These are phyloP conservation scores for Mesembrinibis cayennensis DNA, from an alignment of 2,113 vertebrate genomes.

Conservation along the genomic window DNA sequence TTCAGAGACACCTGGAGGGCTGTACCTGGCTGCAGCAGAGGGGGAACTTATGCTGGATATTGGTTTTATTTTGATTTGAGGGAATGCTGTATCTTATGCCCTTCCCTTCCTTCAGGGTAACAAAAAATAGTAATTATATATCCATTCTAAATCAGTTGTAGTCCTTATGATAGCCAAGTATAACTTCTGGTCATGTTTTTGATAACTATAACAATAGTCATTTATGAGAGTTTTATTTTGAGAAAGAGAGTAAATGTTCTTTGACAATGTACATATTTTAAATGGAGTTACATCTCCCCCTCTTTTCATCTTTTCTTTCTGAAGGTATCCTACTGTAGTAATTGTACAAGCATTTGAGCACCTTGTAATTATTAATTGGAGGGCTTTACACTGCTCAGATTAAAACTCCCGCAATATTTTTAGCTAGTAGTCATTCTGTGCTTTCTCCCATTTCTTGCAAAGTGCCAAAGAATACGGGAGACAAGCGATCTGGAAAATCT, in stretches of 20 bases:
- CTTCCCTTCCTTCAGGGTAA: background rate
- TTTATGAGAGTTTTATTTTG: background rate
- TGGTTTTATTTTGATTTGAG: background rate
- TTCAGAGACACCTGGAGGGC: background rate
- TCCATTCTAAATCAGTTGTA: background rate
- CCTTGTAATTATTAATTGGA: background rate
- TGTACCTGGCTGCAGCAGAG: background rate
- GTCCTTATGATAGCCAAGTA: background rate
- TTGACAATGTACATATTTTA: background rate
- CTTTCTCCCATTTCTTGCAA: conserved; percentile 19
- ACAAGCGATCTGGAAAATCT: conserved; percentile 84
- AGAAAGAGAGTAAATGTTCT: background rate
- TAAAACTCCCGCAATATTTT: background rate
- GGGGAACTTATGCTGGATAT: background rate
- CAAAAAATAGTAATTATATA: background rate
- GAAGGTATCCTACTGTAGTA: background rate
- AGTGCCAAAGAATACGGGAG: conserved; percentile 93
- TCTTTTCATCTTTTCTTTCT: background rate
- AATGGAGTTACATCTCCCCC: background rate
- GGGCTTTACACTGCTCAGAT: background rate
- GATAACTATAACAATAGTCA: background rate
- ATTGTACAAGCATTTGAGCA: background rate
- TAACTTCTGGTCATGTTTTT: background rate
- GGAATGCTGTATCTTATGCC: background rate
- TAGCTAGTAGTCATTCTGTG: background rate